Base-by-base conservation (phyloP, 2,888 invertebrate species). In the Amiota minor region DNA sequence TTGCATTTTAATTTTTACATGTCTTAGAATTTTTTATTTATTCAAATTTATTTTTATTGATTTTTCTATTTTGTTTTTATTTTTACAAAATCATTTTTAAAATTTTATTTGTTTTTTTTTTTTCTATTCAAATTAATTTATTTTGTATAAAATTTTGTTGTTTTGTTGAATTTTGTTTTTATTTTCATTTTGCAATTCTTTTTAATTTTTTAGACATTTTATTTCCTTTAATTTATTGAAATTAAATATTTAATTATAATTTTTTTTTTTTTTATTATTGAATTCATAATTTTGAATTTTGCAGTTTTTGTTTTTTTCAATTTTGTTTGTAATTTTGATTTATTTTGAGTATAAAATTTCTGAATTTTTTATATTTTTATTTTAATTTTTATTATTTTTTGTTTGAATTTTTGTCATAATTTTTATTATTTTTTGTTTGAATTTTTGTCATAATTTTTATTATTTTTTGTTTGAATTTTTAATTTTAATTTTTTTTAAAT, bases 381-480 rank as follows among this genome's bases (percentile, higher is more conserved):
- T 74, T 71, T 64, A 74, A 74, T 74, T 16, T n/a, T 73, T 74
- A 55, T 62, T 59, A 20, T 77, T 72, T 72, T 53, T 77, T 67
- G 56, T 64, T 73, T 74, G 72, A 72, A 70, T 70, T 55, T 56
- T 74, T 69, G 73, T 72, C 73, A 72, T 64, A 74, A 74, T 74
- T 16, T n/a, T 73, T 74, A 55, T 62, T 59, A 18, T 46, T 47
- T 70, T 74, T 77, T 53, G 23, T 53, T 73, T 74, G 72, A 72
- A 9, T 65, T 72, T 74, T 53, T 75, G 18, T 73, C 50, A 20
- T 73, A 73, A 70, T 74, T 77, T 78, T 70, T 71, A 35, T 71
- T 72, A 61, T 73, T 65, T 23, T 35, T 35, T 35, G 6, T 35
- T 35, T 35, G 6, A 35, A 35, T 35, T 35, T 35, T 35, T 35